Base-by-base conservation (phyloP, 2,113 vertebrate genomes). In the Rhombomys opimus region DNA sequence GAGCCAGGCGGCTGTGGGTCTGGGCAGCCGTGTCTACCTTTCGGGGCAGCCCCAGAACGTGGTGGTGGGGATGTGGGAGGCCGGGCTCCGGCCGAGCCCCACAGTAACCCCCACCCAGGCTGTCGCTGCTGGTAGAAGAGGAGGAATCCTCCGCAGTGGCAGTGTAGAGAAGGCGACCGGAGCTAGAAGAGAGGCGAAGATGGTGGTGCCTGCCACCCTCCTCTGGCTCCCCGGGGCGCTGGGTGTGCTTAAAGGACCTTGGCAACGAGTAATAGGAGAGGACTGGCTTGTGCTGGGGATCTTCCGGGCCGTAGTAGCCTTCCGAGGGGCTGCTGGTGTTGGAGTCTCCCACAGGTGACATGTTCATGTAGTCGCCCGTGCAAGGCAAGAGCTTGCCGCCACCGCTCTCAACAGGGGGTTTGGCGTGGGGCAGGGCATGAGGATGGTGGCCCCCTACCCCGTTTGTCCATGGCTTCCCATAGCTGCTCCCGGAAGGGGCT, bases 241-340 rank as follows among this genome's bases (percentile, higher is more conserved):
- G 99, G 80, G 98, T 97, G 38, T 99, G 99, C 96, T 99, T 99
- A 96, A 99, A 99, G 72, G 99, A 99, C 94, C 99, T 99, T 0
- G 99, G 99, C 95, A 99, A 95, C 0, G 99, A 99, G 97, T 99
- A 99, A 97, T 99, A 99, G 38, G 99, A 99, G 77, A 99, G 99
- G 68, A 98, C 98, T 5, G 99, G 98, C 75, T 99, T 99, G 96
- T 98, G 98, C 88, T 98, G 98, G 32, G 98, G 95, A 78, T 99
- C 98, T 10, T 96, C 97, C 0, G 97, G 88, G 5, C 98, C 99
- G 0, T 98, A 99, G 94, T 99, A 99, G 97, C 98, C 98, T 95
- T 99, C 99, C 0, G 99, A 99, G 0, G 99, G 99, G 50, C 99
- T 99, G 98, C 99, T 99, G 80, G 99, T 99, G 61, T 98, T 98